Conservation (phyloP, 2,888 invertebrate species). For the Thumatha senex region DNA sequence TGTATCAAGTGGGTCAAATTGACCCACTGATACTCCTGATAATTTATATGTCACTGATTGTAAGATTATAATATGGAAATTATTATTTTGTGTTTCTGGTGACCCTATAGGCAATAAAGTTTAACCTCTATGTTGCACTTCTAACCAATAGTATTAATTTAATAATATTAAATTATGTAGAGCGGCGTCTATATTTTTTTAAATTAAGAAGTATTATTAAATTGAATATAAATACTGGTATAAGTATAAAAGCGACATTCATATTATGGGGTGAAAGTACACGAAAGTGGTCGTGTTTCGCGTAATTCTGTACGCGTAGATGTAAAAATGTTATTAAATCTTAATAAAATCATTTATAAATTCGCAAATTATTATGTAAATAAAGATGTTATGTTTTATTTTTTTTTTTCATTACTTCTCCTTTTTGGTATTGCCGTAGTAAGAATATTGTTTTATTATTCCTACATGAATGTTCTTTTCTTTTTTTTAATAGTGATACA, state of each 20-base stretch:
- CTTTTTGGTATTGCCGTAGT: too few species aligned
- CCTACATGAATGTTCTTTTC: too few species aligned
- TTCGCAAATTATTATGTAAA: constrained; percentile 50
- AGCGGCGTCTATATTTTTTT: neutral
- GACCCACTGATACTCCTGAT: too few species aligned
- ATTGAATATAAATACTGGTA: too few species aligned
- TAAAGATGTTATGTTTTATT: constrained; percentile 61
- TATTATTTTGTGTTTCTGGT: neutral
- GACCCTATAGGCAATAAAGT: neutral
- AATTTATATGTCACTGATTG: too few species aligned
- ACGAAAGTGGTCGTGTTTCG: neutral
- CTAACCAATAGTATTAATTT: too few species aligned
- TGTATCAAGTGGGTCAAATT: too few species aligned
- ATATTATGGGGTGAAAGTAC: neutral
- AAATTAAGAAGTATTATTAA: neutral
- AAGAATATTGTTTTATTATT: too few species aligned
- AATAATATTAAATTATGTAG: neutral
- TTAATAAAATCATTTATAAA: constrained; percentile 11
- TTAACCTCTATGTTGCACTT: neutral
- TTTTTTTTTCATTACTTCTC: constrained; percentile 15
- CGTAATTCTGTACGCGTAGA: neutral
- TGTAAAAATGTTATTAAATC: constrained; percentile 5
- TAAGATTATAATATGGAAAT: neutral
- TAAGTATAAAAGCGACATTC: neutral
- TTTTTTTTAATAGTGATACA: too few species aligned